Conservation (phyloP, 1,140 invertebrate genomes). For the Caenorhabditis inopinata region DNA sequence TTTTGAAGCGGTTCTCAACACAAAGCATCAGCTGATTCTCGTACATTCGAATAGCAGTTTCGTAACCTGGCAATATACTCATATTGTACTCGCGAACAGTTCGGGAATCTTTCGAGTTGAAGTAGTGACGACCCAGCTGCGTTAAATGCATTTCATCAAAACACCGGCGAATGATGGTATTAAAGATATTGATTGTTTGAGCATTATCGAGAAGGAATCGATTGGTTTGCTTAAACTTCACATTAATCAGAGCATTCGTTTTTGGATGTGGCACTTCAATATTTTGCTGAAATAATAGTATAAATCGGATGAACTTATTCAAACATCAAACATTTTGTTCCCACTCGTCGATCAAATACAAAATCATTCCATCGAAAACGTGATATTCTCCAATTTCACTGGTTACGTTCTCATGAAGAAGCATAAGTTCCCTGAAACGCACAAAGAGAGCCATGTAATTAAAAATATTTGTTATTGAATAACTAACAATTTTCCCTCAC, state of each 20-base stretch:
- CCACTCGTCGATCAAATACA: constrained; percentile 32
- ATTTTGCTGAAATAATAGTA: not conserved
- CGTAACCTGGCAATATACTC: constrained; percentile 32
- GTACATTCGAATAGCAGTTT: constrained; percentile 43
- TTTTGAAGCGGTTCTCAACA: constrained; percentile 44
- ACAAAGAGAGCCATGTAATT: not conserved
- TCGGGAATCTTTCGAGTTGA: constrained; percentile 2
- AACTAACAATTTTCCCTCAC: not conserved
- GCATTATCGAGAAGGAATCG: constrained; percentile 37
- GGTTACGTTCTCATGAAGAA: not conserved
- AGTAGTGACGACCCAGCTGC: constrained; percentile 41
- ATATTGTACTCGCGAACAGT: not conserved
- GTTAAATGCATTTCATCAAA: constrained; percentile 30
- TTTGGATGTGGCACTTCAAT: constrained; percentile 21
- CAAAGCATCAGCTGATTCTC: constrained; percentile 41
- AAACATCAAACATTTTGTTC: not conserved
- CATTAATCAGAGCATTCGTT: not conserved
- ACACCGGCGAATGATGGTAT: constrained; percentile 33
- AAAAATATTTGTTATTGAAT: not conserved
- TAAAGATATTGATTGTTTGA: constrained; percentile 49
- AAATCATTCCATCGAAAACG: constrained; percentile 42
- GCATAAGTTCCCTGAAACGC: not conserved
- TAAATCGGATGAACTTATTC: too few relatives aligned
- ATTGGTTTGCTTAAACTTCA: constrained; percentile 31
- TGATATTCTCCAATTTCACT: not conserved